Conservation (phyloP, 2,797 vertebrate species). For the Schizopygopsis pylzovi region DNA sequence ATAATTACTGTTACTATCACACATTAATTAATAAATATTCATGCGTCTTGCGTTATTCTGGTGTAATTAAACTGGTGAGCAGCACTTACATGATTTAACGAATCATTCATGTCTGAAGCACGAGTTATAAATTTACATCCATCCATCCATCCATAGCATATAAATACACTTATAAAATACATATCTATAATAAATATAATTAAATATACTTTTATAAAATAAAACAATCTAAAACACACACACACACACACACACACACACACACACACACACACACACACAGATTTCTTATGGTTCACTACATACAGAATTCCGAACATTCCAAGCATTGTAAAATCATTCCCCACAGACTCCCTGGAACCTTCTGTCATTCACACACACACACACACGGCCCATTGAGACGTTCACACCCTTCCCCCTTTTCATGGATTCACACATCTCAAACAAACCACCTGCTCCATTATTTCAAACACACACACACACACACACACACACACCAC, state of each 20-base stretch:
- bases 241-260: too few species aligned
- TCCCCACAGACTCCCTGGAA: constrained; percentile 43
- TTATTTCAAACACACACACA: constrained; percentile 47
- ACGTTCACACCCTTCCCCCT: constrained; percentile 53
- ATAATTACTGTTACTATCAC: not conserved
- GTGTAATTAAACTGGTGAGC: not conserved
- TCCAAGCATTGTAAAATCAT: constrained; percentile 42
- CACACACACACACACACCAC: constrained; percentile 13
- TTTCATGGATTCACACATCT: constrained; percentile 57
- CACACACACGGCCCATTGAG: constrained; percentile 28
- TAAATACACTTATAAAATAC: not conserved
- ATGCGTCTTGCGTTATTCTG: not conserved
- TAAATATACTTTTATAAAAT: too few species aligned
- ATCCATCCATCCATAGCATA: not conserved
- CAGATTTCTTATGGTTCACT: constrained; percentile 30
- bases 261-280: constrained; percentile 3
- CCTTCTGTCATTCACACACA: constrained; percentile 44
- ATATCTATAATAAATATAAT: too few species aligned
- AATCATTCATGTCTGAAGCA: not conserved
- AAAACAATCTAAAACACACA: too few species aligned
- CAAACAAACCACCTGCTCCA: constrained; percentile 66
- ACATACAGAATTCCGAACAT: constrained; percentile 50
- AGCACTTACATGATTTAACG: not conserved
- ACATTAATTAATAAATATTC: not conserved
- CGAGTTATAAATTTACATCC: not conserved